phyloP scores from a whole-genome alignment of 2,888 invertebrate species.

The Apotomis capreana region DNA sequence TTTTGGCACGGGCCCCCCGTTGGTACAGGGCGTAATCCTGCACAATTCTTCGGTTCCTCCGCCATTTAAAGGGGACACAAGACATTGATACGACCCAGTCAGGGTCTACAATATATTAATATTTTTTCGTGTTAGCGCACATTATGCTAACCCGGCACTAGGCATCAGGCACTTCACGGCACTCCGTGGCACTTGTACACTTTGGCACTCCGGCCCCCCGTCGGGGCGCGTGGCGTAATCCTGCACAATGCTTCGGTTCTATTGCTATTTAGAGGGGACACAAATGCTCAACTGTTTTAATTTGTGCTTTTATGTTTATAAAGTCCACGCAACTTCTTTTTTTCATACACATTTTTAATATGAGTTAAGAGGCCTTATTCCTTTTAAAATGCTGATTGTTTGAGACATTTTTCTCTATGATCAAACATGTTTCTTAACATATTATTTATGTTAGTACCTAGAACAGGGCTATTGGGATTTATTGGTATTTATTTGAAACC shows the following conservation, averaged over 20 bases:
- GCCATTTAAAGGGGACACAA: constrained; percentile 29
- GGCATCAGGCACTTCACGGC: constrained; percentile 15
- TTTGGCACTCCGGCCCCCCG: constrained; percentile 37
- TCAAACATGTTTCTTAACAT: no score
- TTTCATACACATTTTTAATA: no score
- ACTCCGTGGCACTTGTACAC: constrained; percentile 20
- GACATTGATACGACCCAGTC: no score
- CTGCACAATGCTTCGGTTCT: constrained; percentile 48
- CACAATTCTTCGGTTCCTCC: constrained; percentile 47
- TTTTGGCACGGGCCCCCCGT: constrained; percentile 39
- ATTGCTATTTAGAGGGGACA: constrained; percentile 29
- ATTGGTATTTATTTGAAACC: no score
- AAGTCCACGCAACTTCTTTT: no score
- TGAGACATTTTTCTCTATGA: no score
- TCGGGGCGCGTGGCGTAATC: constrained; percentile 58
- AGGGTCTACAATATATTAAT: no score
- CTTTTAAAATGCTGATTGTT: no score
- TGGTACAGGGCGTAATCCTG: constrained; percentile 56
- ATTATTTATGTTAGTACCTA: no score
- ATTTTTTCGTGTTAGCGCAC: no score
- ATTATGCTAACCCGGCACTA: neutral
- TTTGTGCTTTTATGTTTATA: constrained; percentile 20
- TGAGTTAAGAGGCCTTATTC: no score
- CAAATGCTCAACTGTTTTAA: constrained; percentile 31
- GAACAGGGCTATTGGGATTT: no score